Evolutionary conservation across 2,888 invertebrate genomes (phyloP), one percentile per base, ranked within the genome.

Genomic region (Tenthredo notha): DNA sequence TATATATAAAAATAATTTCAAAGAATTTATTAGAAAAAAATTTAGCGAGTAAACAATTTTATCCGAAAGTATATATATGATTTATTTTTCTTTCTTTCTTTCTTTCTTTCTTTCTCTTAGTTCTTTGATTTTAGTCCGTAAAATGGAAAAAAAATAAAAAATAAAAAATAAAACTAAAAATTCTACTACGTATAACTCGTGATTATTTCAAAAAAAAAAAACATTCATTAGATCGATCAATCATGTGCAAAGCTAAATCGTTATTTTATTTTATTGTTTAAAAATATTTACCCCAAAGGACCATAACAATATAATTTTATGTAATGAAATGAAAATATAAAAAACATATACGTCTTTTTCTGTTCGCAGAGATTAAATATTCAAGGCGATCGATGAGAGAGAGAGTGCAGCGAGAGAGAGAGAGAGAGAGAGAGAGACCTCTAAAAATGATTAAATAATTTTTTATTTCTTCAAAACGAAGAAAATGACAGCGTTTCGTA

Each of bases 321-420:
- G 18, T 50, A 18, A 50, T 50, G 15, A 15, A 50, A 50, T 50
- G 5, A 18, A 18, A 50, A n/a, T 25, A 58, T 21, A 10, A 61
- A 61, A 61, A 61, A 25, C 5, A 21, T 6, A 21, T 61, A 25
- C 25, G 21, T 61, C 21, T 61, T 12, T 61, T 61, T 12, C 25
- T 61, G 25, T n/a, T n/a, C 61, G 61, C 61, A 25, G 61, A 61
- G 25, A 61, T 61, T 61, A 25, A 61, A 61, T 61, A 61, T 61
- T 61, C 61, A 61, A 61, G 61, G 61, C 12, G n/a, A 50, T 5
- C 25, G 12, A 25, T 21, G 61, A 25, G 21, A 33, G 33, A 61
- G 21, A 21, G 12, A 61, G n/a, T n/a, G n/a, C n/a, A n/a, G n/a
- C n/a, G n/a, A n/a, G n/a, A n/a, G n/a, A n/a, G n/a, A n/a, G n/a